Conservation (phyloP, 2,113 vertebrate species). For the Rhinogobius similis region DNA sequence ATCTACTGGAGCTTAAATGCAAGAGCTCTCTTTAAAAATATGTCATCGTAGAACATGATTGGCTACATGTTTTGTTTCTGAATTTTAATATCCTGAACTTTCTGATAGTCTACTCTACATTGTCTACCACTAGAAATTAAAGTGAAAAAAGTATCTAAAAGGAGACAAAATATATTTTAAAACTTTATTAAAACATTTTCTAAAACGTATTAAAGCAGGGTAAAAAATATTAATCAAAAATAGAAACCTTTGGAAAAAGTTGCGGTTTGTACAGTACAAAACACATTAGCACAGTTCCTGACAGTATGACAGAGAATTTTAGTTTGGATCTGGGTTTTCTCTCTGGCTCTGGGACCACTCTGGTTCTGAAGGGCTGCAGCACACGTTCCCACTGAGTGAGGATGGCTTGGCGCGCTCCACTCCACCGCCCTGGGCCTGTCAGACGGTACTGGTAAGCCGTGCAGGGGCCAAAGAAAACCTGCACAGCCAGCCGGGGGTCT, state of each 20-base stretch:
- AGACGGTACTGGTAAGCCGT: conserved; percentile 88
- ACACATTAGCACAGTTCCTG: conserved; percentile 29
- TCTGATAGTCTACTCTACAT: no score
- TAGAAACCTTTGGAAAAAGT: background rate
- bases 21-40: background rate
- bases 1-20: background rate
- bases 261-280: conserved; percentile 19
- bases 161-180: background rate
- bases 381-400: conserved; percentile 86
- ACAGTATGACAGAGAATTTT: conserved; percentile 15
- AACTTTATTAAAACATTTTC: background rate
- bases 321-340: background rate
- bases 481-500: conserved; percentile 80
- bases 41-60: no score
- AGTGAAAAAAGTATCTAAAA: no score
- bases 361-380: conserved; percentile 79
- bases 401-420: conserved; percentile 83
- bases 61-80: no score
- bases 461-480: conserved; percentile 83
- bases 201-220: background rate
- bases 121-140: no score
- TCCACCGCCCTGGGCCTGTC: conserved; percentile 83
- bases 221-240: background rate
- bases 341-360: conserved; percentile 58
- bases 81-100: no score